Percentiles rank a stretch among this genome's conserved stretches.
Evolutionary conservation across 2,888 invertebrate species (phyloP).

Genomic region (Chrysina gloriosa): DNA sequence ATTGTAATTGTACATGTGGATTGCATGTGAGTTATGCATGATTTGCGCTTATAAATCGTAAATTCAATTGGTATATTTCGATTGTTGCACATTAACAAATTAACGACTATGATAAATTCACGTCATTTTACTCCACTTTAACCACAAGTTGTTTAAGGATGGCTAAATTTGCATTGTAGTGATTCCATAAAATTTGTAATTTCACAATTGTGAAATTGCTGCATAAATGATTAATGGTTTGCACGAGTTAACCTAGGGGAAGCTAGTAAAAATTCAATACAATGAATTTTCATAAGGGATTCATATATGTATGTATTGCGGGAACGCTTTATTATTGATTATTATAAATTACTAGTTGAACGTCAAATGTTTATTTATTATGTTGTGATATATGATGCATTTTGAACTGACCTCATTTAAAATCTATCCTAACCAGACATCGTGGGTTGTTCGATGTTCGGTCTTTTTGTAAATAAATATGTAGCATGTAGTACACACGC

Average conservation of each 20-base stretch:
- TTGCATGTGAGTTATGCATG: too few species aligned
- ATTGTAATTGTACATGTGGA: too few species aligned
- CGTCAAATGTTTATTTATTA: conserved; percentile 41
- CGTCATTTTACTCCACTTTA: too few species aligned
- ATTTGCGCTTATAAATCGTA: too few species aligned
- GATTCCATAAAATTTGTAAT: neutral
- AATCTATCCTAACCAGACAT: conserved; percentile 42
- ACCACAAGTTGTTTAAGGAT: too few species aligned
- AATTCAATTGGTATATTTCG: too few species aligned
- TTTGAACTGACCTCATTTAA: conserved; percentile 42
- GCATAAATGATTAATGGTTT: conserved; percentile 18
- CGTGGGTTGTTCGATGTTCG: conserved; percentile 27
- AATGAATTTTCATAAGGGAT: conserved; percentile 30
- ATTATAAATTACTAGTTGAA: conserved; percentile 38
- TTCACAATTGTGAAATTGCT: too few species aligned
- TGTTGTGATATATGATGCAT: conserved; percentile 40
- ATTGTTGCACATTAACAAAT: too few species aligned
- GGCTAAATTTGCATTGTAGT: neutral
- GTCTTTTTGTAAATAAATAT: conserved; percentile 40
- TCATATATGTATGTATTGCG: conserved; percentile 23
- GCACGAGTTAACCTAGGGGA: neutral
- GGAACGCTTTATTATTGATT: conserved; percentile 36
- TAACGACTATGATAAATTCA: too few species aligned
- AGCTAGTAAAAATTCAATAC: neutral
- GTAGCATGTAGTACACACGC: conserved; percentile 23